Evolutionary conservation across 2,113 vertebrate genomes (phyloP).

Genomic region (Saguinus imperator): DNA sequence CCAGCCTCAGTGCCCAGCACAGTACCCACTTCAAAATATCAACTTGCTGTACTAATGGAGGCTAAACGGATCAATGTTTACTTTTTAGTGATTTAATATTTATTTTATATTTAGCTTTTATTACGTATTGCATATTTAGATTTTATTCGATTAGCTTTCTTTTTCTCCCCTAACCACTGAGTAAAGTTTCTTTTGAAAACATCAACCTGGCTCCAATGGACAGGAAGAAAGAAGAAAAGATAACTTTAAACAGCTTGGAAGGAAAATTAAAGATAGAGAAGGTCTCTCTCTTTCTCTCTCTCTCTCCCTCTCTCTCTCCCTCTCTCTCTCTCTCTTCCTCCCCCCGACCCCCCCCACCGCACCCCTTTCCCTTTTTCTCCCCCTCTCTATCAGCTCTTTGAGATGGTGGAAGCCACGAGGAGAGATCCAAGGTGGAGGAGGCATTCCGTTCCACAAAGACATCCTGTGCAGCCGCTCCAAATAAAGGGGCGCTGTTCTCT

Average conservation of each 20-base stretch:
- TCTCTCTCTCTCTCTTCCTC: no score
- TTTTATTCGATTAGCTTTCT: not conserved
- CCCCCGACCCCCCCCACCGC: no score
- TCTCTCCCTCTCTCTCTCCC: no score
- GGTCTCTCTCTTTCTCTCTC: rapidly evolving
- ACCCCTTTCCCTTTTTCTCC: not conserved
- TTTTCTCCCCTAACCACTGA: not conserved
- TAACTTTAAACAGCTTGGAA: not conserved
- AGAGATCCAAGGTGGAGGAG: not conserved
- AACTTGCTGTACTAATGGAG: not conserved
- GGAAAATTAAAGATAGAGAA: no score
- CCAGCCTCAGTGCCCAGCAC: not conserved
- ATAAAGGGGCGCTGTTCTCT: not conserved
- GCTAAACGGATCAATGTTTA: not conserved
- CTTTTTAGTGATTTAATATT: not conserved
- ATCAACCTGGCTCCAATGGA: not conserved
- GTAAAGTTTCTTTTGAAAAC: not conserved
- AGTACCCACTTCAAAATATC: not conserved
- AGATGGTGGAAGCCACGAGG: not conserved
- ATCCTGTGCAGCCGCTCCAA: not conserved
- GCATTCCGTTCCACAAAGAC: not conserved
- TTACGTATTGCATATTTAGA: not conserved
- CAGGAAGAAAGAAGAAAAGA: not conserved
- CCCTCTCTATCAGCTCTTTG: not conserved
- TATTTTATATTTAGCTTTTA: not conserved